phyloP scores from a whole-genome alignment of 2,888 invertebrate species.

The Nasonovia ribisnigri region DNA sequence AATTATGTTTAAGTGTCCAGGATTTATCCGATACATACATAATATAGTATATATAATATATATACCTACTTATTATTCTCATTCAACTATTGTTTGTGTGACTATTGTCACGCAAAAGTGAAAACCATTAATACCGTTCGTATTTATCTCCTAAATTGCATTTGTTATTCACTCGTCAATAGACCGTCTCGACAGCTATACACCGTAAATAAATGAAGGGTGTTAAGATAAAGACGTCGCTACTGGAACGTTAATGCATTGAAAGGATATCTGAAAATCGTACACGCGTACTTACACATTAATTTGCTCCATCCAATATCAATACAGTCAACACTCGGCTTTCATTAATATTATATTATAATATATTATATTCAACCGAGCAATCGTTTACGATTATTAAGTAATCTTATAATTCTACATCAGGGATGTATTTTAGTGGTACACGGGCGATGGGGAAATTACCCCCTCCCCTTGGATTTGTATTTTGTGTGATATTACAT shows the following conservation, averaged over 20 bases:
- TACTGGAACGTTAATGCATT: background rate
- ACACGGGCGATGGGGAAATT: background rate
- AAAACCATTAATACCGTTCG: background rate
- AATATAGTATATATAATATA: background rate
- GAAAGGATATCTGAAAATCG: background rate
- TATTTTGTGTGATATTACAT: background rate
- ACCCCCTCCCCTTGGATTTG: background rate
- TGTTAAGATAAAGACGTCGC: slow-evolving; percentile 15
- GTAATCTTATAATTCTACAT: background rate
- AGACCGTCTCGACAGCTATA: background rate
- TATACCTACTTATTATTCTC: background rate
- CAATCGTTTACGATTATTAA: background rate
- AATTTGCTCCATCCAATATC: background rate
- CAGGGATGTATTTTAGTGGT: background rate
- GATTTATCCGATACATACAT: background rate
- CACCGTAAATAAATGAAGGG: background rate
- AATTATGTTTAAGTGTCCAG: background rate
- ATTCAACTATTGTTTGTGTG: background rate
- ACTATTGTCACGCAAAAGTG: background rate
- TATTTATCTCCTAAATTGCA: background rate
- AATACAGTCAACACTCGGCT: background rate
- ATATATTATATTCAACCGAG: background rate
- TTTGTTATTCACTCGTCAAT: slow-evolving; percentile 11
- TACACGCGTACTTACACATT: background rate
- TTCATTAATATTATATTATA: too few species aligned